Conservation (phyloP, 2,113 vertebrate genomes). For the western clawed frog (Xenopus tropicalis) region UCB_Xtro_10.0 CM004445.2:67899001-67899500, state of each 20-base stretch:
- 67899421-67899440: conserved; percentile 31
- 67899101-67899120: too few relatives aligned
- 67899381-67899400: conserved; percentile 53
- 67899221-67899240: conserved; percentile 32
- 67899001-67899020: too few relatives aligned
- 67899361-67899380: conserved; percentile 52
- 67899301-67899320: conserved; percentile 41
- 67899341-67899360: conserved; percentile 53
- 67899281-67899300: conserved; percentile 33
- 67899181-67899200: conserved; percentile 11
- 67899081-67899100: too few relatives aligned
- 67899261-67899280: conserved; percentile 29
- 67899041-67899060: too few relatives aligned
- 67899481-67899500: conserved; percentile 33
- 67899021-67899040: too few relatives aligned
- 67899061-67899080: too few relatives aligned
- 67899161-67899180: neutral
- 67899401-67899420: conserved; percentile 42
- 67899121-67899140: too few relatives aligned
- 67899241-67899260: conserved; percentile 3
- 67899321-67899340: conserved; percentile 52
- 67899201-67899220: conserved; percentile 29
- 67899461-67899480: conserved; percentile 43
- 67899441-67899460: conserved; percentile 47
- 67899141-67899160: too few relatives aligned